Evolutionary conservation across 2,797 vertebrate species (phyloP), one percentile per base, ranked within the genome.

Genomic region (Australoheros facetus): DNA sequence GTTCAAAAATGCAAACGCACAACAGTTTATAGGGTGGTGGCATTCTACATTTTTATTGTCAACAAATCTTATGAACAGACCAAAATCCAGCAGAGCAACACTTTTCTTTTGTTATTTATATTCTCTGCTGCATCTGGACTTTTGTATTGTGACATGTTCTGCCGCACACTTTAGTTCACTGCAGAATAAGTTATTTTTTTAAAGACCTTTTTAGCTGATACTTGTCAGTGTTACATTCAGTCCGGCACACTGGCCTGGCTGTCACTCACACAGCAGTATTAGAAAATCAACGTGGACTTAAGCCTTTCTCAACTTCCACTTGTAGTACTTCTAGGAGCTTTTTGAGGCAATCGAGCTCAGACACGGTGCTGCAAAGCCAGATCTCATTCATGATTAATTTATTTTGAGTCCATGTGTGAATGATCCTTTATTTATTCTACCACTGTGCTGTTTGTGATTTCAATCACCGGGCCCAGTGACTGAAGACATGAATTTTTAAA

Each of bases 41-140:
- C 62, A 26, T 51, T 78, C 2, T 62, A 11, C 17, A 11, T 77
- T 80, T 77, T 80, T 26, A 11, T 9, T 57, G n/a, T 37, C 28
- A 81, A 28, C 58, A 79, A 69, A 80, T 75, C 12, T 21, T 51
- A 77, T 54, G 11, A 81, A 60, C 74, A 73, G 57, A 80, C 45
- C 64, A 66, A 73, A 37, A 74, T 81, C 39, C 23, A 51, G 16
- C 34, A 55, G 4, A 48, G 30, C 39, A 32, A 48, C 37, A 45
- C 0, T 66, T 66, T 45, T 17, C n/a, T 45, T 17, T 3, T 34
- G 7, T 9, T 45, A 16, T 45, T 42, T 45, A 66, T 39, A 28
- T 45, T 48, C 16, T 28, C 16, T 28, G 37, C 23, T 66, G 7
- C 60, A 48, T 48, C 23, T 48, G 21, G 0, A 42, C 8, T 62